Evolutionary conservation across 2,113 vertebrate species (phyloP), one percentile per base, ranked within the genome.

Genomic region (Zosterops japonicus): DNA sequence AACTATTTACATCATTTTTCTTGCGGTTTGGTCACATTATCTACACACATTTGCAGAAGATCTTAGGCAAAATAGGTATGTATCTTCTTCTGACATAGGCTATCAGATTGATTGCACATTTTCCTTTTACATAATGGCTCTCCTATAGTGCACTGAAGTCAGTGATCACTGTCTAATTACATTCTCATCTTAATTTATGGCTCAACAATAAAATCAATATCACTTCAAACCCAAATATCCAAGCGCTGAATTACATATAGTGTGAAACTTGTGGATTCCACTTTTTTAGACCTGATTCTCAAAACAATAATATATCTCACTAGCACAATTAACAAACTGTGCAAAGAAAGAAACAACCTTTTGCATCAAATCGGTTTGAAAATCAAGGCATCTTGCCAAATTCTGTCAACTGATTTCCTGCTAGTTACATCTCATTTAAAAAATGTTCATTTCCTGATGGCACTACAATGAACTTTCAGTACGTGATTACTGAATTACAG

Each of bases 1-100:
- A 98, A 97, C 78, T 97, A 98, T 98, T 97, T 97, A 97, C 98
- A 98, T 91, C 86, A 76, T 89, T 95, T 97, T 85, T 77, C 96
- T 97, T 97, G 94, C 92, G 24, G 76, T 95, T 94, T 84, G 97
- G 97, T 91, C 97, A 97, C 92, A 89, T 96, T 72, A 96, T 96
- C 95, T 97, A 97, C 94, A 97, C 92, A 95, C 93, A 94, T 92
- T 59, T 90, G 76, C 87, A 87, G 90, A 94, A 87, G 80, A 96
- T 96, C 92, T 93, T 94, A 83, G 90, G 96, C 95, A 95, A 96
- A 96, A 94, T 78, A 94, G 92, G 89, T 76, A 63, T 35, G 61
- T 46, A 60, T 96, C 93, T 93, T 95, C 89, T 91, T 93, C 94
- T 91, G 93, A 96, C 74, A 87, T 61, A 96, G 87, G 82, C 90